phyloP scores from a whole-genome alignment of 2,888 invertebrate genomes.

The Cosmia trapezina region DNA sequence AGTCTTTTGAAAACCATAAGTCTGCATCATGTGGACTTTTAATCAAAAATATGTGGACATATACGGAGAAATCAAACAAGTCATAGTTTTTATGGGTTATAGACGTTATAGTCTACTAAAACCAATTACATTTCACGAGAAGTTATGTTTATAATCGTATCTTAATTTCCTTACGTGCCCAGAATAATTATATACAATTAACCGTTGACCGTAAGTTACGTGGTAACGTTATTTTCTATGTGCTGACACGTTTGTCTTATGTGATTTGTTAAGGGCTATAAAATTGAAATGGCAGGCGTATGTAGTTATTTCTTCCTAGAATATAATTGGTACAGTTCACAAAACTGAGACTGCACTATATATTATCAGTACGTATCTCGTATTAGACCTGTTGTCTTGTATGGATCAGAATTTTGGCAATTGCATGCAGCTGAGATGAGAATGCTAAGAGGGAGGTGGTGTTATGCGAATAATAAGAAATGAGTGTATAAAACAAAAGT shows the following conservation, averaged over 20 bases:
- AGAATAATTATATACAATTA: constrained; percentile 34
- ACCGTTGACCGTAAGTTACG: constrained; percentile 13
- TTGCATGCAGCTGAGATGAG: no score
- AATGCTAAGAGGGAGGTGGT: no score
- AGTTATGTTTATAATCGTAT: neutral
- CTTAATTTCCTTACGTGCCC: constrained; percentile 37
- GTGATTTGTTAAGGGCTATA: constrained; percentile 2
- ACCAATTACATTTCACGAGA: neutral
- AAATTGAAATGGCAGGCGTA: constrained; percentile 10
- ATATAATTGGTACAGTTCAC: neutral
- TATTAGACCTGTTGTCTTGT: neutral
- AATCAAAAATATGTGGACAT: neutral
- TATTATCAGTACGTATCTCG: neutral
- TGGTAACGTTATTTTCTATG: constrained; percentile 18
- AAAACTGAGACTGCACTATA: neutral
- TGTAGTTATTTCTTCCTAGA: constrained; percentile 13
- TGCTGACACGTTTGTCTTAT: constrained; percentile 35
- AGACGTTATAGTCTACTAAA: neutral
- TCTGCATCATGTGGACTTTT: no score
- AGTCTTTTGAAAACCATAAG: no score
- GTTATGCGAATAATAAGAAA: no score
- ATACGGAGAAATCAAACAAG: neutral
- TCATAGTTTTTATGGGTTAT: neutral
- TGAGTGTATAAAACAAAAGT: no score
- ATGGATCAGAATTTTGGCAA: no score